These are phyloP conservation scores for Apis dorsata DNA, from an alignment of 1,140 invertebrate species.

Conservation along the genomic window DNA sequence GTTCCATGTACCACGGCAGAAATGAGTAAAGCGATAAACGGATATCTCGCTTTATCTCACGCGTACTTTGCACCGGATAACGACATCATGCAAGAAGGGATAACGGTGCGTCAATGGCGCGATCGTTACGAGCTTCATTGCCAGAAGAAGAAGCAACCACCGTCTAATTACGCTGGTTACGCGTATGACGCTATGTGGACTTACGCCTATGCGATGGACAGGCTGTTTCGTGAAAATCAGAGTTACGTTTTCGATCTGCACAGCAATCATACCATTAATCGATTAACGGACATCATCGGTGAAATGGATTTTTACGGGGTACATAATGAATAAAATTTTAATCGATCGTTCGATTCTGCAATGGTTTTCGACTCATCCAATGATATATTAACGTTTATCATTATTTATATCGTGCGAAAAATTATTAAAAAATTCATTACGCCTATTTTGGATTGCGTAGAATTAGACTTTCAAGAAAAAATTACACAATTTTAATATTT, in stretches of 20 bases:
- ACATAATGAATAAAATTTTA: constrained; percentile 4
- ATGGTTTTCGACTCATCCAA: too few species aligned
- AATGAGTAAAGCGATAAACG: constrained; percentile 87
- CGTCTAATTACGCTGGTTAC: constrained; percentile 87
- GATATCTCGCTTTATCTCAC: constrained; percentile 87
- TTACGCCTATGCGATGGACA: constrained; percentile 87
- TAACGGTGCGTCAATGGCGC: constrained; percentile 82
- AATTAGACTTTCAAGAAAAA: too few species aligned
- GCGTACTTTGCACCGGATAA: constrained; percentile 84
- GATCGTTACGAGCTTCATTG: constrained; percentile 77
- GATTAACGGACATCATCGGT: constrained; percentile 81
- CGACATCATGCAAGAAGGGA: constrained; percentile 84
- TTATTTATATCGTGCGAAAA: too few species aligned
- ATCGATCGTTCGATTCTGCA: too few species aligned
- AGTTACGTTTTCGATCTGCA: constrained; percentile 75
- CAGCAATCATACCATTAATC: constrained; percentile 73
- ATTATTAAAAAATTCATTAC: too few species aligned
- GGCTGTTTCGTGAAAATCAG: constrained; percentile 81
- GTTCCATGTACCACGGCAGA: constrained; percentile 83
- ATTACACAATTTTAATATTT: too few species aligned
- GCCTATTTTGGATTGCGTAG: too few species aligned
- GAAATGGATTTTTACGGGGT: constrained; percentile 86
- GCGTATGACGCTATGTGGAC: constrained; percentile 93
- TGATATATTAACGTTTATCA: too few species aligned
- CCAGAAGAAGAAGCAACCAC: constrained; percentile 42